These are phyloP conservation scores for Drosophila peninsularis DNA, from an alignment of 2,888 invertebrate species.

Conservation along the genomic window DNA sequence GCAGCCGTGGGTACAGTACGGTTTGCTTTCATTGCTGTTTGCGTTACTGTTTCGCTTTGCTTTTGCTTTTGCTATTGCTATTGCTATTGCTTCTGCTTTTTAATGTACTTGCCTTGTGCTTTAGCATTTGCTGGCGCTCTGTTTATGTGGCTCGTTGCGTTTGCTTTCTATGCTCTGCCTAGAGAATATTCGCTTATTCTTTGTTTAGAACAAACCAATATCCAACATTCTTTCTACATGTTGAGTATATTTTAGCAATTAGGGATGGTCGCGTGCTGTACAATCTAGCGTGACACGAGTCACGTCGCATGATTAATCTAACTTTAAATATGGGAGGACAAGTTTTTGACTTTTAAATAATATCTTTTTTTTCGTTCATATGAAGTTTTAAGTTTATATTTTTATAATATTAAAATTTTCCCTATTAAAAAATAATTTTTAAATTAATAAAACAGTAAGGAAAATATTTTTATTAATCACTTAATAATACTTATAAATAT, in stretches of 20 bases:
- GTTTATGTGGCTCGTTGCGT: constrained; percentile 7
- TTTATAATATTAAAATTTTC: not conserved
- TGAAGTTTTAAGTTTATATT: not conserved
- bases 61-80: constrained; percentile 44
- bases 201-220: constrained; percentile 12
- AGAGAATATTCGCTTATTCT: constrained; percentile 2
- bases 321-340: not conserved
- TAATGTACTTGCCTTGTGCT: constrained; percentile 22
- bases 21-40: constrained; percentile 44
- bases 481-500: not conserved
- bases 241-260: not conserved
- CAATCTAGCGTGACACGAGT: constrained; percentile 23
- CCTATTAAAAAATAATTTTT: no score
- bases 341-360: no score
- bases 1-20: constrained; percentile 50
- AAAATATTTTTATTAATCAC: not conserved
- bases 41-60: constrained; percentile 27
- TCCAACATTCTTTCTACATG: not conserved
- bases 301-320: not conserved
- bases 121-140: constrained; percentile 37
- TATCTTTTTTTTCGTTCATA: not conserved
- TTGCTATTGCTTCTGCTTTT: constrained; percentile 24
- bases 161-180: constrained; percentile 12
- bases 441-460: not conserved
- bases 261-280: constrained; percentile 9